Evolutionary conservation across 2,797 vertebrate genomes (phyloP).

Genomic region (Knipowitschia caucasica): DNA sequence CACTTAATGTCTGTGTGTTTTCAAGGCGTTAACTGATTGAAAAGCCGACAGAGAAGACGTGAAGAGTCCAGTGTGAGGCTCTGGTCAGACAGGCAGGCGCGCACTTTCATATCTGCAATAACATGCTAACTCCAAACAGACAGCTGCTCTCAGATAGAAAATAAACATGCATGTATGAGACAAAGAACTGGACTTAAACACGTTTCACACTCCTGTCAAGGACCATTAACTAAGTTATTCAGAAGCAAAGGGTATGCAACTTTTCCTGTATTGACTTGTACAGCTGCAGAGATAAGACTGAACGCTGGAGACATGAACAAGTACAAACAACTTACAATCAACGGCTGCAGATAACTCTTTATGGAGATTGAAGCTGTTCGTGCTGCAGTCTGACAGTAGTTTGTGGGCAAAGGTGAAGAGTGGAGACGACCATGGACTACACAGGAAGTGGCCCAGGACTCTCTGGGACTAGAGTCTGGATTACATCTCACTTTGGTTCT

Average conservation of each 20-base stretch:
- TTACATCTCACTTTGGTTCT: too few species aligned
- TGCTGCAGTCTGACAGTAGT: constrained; percentile 31
- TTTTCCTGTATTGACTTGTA: constrained; percentile 54
- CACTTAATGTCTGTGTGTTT: constrained; percentile 73
- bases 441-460: too few species aligned
- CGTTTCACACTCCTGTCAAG: constrained; percentile 39
- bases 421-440: background rate
- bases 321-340: background rate
- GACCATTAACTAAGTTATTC: constrained; percentile 51
- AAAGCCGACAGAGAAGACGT: constrained; percentile 56
- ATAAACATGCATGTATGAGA: constrained; percentile 43
- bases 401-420: constrained; percentile 58
- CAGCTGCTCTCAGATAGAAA: constrained; percentile 49
- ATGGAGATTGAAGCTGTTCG: constrained; percentile 22
- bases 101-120: constrained; percentile 62
- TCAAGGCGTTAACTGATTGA: constrained; percentile 68
- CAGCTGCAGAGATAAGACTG: constrained; percentile 14
- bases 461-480: too few species aligned
- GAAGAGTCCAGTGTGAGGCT: constrained; percentile 46
- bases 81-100: constrained; percentile 20
- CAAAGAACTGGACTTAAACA: constrained; percentile 42
- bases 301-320: constrained; percentile 9
- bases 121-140: constrained; percentile 52
- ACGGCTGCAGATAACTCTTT: constrained; percentile 30
- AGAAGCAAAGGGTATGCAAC: constrained; percentile 37